Base-by-base conservation (phyloP, 1,140 invertebrate species). In the Macrocentrus cingulum region DNA sequence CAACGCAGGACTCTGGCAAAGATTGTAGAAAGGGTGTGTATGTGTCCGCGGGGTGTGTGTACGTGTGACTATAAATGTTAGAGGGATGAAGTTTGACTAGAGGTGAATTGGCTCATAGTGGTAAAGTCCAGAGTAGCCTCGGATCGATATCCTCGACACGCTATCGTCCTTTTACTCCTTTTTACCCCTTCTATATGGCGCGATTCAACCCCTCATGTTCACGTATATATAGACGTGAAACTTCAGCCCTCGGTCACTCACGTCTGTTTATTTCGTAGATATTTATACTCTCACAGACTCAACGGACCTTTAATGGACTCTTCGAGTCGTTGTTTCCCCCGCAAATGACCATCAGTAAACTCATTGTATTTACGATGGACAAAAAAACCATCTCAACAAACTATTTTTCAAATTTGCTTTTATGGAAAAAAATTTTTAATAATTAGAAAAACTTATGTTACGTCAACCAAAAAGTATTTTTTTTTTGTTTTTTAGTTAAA, bases 81-180 rank as follows among this genome's bases (percentile, higher is more conserved):
- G 36, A 39, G 8, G 4, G 36, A 11, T 8, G 15, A 13, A 39
- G 36, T 13, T 39, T 39, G n/a, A 29, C 46, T 32, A 34, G 22
- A 22, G 13, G 16, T 44, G 18, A 32, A 32, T 49, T 34, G 13
- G 22, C 46, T 34, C 25, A 49, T 15, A 49, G 36, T 39, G 25
- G 25, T 49, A 49, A 49, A 15, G 46, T 34, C 46, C 25, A 15
- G 36, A 32, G 46, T 18, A 15, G n/a, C 25, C 25, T 8, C 23
- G 46, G 46, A 49, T 49, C 46, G 25, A 49, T 49, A 49, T 34
- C 15, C 13, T 13, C n/a, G 29, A 34, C 25, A 49, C 15, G 46
- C 13, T 18, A 16, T 23, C 8, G 9, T 16, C 29, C 13, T 15
- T 34, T 16, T 34, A 23, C 22, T 25, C 45, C 11, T 13, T 13